Conservation (phyloP, 1,140 invertebrate genomes). For the Anastatus disparis region DNA sequence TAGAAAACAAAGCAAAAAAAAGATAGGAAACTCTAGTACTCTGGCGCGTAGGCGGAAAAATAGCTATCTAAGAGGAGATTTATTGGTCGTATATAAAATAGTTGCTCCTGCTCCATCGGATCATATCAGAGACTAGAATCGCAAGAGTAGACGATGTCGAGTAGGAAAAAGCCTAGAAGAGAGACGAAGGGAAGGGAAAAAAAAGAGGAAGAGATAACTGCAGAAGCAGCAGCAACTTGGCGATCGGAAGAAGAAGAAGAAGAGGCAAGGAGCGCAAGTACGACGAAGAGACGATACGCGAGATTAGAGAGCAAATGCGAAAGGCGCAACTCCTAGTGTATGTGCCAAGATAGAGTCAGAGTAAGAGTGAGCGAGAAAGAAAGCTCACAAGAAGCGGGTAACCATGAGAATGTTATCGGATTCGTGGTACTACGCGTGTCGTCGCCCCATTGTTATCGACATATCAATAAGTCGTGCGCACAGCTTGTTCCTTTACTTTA, state of each 20-base stretch:
- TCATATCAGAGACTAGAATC: slow-evolving; percentile 6
- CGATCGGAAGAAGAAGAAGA: too few relatives aligned
- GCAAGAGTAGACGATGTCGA: too few relatives aligned
- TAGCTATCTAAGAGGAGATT: too few relatives aligned
- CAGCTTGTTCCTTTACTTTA: not conserved
- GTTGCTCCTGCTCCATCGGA: not conserved
- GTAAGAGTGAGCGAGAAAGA: too few relatives aligned
- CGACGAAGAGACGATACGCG: not conserved
- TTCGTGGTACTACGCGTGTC: slow-evolving; percentile 15
- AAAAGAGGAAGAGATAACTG: not conserved
- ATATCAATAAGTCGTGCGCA: slow-evolving; percentile 40
- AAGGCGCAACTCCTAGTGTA: not conserved
- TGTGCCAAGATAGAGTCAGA: not conserved
- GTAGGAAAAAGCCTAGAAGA: not conserved
- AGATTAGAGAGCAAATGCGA: slow-evolving; percentile 19
- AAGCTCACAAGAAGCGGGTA: too few relatives aligned
- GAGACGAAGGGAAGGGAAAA: not conserved
- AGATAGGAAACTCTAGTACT: too few relatives aligned
- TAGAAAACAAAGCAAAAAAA: too few relatives aligned
- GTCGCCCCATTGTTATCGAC: slow-evolving; percentile 11
- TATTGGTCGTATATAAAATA: slow-evolving; percentile 8
- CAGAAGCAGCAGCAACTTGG: too few relatives aligned
- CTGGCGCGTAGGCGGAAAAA: too few relatives aligned
- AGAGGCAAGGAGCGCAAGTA: not conserved
- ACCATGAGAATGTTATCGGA: slow-evolving; percentile 33